Percentiles rank a stretch among this genome's conserved stretches.
Conservation (phyloP, 2,113 vertebrate species). For the Sphaerodactylus townsendi region DNA sequence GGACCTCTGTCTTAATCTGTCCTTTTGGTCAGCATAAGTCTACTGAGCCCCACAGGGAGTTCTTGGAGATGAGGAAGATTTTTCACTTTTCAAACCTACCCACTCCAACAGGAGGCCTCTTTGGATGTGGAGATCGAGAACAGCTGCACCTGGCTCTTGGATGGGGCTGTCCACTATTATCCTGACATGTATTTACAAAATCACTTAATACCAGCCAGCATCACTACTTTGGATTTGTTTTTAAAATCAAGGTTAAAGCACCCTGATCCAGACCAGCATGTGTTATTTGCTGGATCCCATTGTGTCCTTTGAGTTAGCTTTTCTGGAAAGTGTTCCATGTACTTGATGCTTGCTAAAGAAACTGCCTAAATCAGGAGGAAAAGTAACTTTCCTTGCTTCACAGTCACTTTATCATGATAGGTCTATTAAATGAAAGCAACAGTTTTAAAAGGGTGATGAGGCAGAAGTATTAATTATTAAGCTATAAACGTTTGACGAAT, state of each 20-base stretch:
- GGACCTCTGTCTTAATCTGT: too few species aligned
- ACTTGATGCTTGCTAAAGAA: background rate
- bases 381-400: background rate
- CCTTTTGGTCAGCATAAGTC: too few species aligned
- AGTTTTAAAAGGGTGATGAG: too few species aligned
- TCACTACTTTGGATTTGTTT: background rate
- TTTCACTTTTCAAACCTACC: too few species aligned
- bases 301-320: background rate
- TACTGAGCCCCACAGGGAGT: too few species aligned
- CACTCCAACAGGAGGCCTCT: too few species aligned
- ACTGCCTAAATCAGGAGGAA: background rate
- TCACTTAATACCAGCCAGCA: background rate
- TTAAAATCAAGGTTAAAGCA: background rate
- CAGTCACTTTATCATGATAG: background rate
- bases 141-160: too few species aligned
- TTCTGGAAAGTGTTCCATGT: background rate
- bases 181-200: too few species aligned
- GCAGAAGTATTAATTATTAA: background rate
- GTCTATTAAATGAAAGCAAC: background rate
- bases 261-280: too few species aligned
- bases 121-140: too few species aligned
- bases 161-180: too few species aligned
- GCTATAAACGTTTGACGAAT: background rate
- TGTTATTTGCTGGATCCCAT: background rate
- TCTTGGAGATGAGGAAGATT: too few species aligned